Base-by-base conservation (phyloP, 2,113 vertebrate genomes). In the Geothlypis trichas region DNA sequence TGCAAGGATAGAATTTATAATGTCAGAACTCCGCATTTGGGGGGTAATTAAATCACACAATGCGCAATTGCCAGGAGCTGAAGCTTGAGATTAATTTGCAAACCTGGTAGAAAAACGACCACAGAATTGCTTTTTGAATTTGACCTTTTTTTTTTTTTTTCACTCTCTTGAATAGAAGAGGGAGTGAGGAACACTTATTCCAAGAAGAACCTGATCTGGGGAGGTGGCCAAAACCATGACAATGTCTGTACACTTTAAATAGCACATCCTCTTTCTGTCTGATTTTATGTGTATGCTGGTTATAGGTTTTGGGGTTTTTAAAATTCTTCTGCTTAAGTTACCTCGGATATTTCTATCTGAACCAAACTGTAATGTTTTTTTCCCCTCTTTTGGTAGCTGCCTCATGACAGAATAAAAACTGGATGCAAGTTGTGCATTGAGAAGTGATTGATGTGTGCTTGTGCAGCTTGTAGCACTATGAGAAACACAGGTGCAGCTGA, bases 301-400 rank as follows among this genome's bases (percentile, higher is more conserved):
- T 66, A 58, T 62, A 54, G 4, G 5, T 4, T 86, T 76, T 42
- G 13, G 13, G 31, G 0, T 51, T 33, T 89, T 59, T 57, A 41
- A 39, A 6, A 47, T 96, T 95, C 57, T 84, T 24, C 57, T 89
- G 75, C 90, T 95, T 65, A 95, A 90, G 27, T 89, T 78, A 61
- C 58, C 23, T 78, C 7, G 42, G 42, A 26, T 95, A 46, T 92
- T 96, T 80, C 84, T 95, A 15, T 94, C 91, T 98, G 95, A 95
- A 97, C 89, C 83, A 91, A 85, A 97, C 74, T 83, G 41, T 93
- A 92, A 96, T 83, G 4, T 8, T 97, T 96, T 97, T 97, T 59
- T 96, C 89, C 97, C 96, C 94, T 98, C 93, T 98, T 97, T 95
- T 0, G 71, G 86, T 97, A 98, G 97, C 96, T 96, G 57, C 97